Conservation (phyloP, 2,888 invertebrate genomes). For the Sesia apiformis region DNA sequence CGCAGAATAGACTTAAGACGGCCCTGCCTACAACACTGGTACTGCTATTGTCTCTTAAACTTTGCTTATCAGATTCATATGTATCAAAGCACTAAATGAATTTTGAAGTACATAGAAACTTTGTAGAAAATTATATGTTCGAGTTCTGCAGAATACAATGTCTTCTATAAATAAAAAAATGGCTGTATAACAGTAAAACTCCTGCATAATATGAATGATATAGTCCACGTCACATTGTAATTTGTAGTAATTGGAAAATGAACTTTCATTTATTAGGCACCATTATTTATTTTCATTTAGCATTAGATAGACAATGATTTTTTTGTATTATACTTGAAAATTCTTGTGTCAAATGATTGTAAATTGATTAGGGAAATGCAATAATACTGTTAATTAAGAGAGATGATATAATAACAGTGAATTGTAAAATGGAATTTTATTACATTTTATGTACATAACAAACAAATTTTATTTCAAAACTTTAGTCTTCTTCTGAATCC, state of each 20-base stretch:
- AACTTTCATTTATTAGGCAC: constrained; percentile 2
- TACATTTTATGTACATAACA: constrained; percentile 47
- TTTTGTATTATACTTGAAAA: constrained; percentile 13
- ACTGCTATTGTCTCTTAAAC: no score
- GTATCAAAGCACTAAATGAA: no score
- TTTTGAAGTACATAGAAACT: no score
- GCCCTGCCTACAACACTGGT: no score
- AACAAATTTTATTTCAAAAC: constrained; percentile 19
- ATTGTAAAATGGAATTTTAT: constrained; percentile 49
- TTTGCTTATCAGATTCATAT: no score
- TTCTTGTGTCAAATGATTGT: constrained; percentile 29
- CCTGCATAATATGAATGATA: no score
- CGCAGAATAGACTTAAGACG: no score
- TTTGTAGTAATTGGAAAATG: neutral
- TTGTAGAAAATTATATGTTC: no score
- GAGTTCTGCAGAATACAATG: no score
- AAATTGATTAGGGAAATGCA: constrained; percentile 42
- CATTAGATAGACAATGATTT: constrained; percentile 11
- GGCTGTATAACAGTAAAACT: no score
- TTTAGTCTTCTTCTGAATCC: constrained; percentile 52
- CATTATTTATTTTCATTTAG: constrained; percentile 21
- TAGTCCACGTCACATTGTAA: neutral
- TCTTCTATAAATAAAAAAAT: no score
- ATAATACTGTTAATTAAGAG: constrained; percentile 33
- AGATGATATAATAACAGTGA: constrained; percentile 45